Conservation (phyloP, 2,113 vertebrate genomes). For the Emydura subglobosa region DNA sequence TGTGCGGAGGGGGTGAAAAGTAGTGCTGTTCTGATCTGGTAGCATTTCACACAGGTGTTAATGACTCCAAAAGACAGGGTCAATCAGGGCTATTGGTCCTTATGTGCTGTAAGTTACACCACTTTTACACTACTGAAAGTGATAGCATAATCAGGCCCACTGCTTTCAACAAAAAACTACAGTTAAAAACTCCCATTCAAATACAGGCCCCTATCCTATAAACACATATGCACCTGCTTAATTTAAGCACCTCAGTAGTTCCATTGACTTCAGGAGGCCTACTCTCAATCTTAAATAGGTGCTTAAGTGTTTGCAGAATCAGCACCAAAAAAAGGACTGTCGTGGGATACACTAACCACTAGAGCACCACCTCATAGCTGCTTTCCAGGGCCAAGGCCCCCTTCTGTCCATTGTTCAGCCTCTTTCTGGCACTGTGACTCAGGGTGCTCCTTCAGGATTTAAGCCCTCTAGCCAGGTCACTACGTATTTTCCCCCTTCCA, state of each 20-base stretch:
- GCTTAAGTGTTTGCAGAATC: background rate
- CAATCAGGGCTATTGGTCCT: background rate
- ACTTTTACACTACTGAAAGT: background rate
- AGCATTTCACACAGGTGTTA: background rate
- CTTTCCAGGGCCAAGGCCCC: background rate
- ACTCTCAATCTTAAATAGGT: background rate
- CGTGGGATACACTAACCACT: background rate
- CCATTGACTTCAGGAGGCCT: background rate
- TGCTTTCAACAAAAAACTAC: background rate
- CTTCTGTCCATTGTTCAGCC: background rate
- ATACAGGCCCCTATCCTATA: background rate
- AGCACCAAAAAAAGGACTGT: background rate
- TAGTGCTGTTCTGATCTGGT: accelerated
- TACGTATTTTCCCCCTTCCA: background rate
- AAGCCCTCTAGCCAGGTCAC: background rate
- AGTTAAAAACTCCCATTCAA: background rate
- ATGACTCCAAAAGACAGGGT: background rate
- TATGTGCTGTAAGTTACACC: background rate
- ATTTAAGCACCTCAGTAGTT: background rate
- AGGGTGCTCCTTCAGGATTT: background rate
- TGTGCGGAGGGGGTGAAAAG: background rate
- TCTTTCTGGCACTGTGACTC: background rate
- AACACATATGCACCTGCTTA: background rate
- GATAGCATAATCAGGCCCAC: accelerated
- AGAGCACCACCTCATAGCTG: background rate